phyloP scores from a whole-genome alignment of 2,113 vertebrate genomes.

The Vicugna pacos region DNA sequence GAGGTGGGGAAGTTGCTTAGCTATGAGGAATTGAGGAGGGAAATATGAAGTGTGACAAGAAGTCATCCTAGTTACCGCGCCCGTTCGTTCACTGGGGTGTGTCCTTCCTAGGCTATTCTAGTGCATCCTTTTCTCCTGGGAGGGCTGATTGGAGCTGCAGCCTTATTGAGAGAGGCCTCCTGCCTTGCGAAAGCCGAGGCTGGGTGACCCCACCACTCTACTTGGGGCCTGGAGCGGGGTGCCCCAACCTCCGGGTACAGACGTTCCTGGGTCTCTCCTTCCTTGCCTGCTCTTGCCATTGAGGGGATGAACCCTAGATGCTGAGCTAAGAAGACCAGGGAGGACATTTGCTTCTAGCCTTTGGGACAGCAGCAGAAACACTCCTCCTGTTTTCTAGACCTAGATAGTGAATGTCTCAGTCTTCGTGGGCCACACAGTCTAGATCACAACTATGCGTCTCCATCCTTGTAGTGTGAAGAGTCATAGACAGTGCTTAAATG shows the following conservation, averaged over 20 bases:
- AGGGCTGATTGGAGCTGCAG: not conserved
- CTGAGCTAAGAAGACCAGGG: not conserved
- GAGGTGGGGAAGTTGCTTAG: not conserved
- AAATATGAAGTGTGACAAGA: not conserved
- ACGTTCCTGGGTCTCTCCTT: not conserved
- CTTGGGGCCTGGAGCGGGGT: not conserved
- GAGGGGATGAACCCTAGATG: not conserved
- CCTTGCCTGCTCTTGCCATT: not conserved
- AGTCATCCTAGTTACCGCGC: not conserved
- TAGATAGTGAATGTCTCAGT: not conserved
- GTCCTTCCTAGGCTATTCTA: not conserved
- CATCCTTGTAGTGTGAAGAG: not conserved
- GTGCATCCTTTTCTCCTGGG: not conserved
- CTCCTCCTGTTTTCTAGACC: not conserved
- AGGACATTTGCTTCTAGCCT: not conserved
- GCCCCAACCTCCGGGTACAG: rapidly evolving
- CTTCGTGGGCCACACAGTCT: not conserved
- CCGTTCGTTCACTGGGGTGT: not conserved
- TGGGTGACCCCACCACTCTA: not conserved
- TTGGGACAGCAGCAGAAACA: not conserved
- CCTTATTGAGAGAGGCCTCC: not conserved
- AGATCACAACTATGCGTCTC: not conserved
- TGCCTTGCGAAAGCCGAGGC: not conserved
- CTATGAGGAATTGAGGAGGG: not conserved
- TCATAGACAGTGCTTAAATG: not conserved